Evolutionary conservation across 2,888 invertebrate species (phyloP).

Genomic region (Muscina levida): DNA sequence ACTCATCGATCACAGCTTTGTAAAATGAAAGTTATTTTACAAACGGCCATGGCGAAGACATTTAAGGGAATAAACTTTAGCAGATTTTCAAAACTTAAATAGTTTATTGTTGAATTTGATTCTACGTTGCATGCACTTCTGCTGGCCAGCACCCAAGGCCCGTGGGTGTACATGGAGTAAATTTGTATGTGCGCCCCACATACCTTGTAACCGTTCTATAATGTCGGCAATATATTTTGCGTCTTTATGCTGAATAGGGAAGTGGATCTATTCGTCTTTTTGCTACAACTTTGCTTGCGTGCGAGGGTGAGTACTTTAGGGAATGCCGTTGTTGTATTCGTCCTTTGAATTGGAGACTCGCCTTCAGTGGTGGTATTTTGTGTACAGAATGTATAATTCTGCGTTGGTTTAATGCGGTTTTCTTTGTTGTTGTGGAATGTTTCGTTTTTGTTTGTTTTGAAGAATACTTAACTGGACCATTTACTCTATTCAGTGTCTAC

Average conservation of each 20-base stretch:
- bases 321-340: too few species aligned
- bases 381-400: constrained; percentile 27
- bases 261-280: constrained; percentile 29
- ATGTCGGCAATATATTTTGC: constrained; percentile 28
- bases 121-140: background rate
- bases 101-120: too few species aligned
- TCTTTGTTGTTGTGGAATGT: background rate
- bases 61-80: constrained; percentile 23
- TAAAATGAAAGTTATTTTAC: constrained; percentile 17
- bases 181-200: background rate
- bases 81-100: constrained; percentile 17
- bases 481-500: constrained; percentile 33
- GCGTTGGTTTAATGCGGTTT: constrained; percentile 18
- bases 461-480: constrained; percentile 37
- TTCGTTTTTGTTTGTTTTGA: constrained; percentile 25
- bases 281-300: background rate
- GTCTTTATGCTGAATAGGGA: constrained; percentile 34
- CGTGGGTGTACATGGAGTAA: background rate
- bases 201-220: constrained; percentile 8
- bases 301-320: too few species aligned
- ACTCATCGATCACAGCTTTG: too few species aligned
- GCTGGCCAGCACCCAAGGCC: background rate
- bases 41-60: background rate
- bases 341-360: too few species aligned
- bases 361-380: background rate